phyloP scores from a whole-genome alignment of 35 echinoderm and acorn worm species.

The Amphiura filiformis region DNA sequence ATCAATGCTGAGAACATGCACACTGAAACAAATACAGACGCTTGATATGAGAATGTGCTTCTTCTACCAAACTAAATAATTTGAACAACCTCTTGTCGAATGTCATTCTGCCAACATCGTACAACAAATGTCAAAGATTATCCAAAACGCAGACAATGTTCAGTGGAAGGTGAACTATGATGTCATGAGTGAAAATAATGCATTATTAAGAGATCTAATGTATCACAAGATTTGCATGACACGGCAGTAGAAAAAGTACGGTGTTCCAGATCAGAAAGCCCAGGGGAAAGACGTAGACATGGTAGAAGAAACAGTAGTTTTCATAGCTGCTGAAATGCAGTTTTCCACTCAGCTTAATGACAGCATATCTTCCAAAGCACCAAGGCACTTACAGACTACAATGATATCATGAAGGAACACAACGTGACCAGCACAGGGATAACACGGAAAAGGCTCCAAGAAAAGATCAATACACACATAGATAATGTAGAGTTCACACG shows the following conservation, averaged over 20 bases:
- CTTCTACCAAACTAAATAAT: neutral
- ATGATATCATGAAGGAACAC: constrained; percentile 6
- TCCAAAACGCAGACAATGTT: neutral
- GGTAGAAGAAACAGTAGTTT: neutral
- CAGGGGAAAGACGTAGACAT: neutral
- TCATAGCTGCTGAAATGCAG: neutral
- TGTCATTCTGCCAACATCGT: neutral
- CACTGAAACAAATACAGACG: neutral
- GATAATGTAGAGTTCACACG: neutral
- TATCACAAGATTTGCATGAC: constrained; percentile 9
- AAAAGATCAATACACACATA: neutral
- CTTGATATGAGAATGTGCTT: neutral
- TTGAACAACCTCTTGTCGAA: neutral
- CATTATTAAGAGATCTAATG: neutral
- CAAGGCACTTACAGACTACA: neutral
- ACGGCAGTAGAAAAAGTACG: constrained; percentile 15
- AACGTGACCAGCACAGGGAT: neutral
- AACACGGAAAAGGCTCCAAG: neutral
- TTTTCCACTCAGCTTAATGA: neutral
- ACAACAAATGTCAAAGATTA: neutral
- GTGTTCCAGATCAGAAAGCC: neutral
- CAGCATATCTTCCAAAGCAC: neutral
- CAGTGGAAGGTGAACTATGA: neutral
- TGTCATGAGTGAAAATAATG: neutral
- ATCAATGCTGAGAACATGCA: too few species aligned